These are phyloP conservation scores for Dendrocopos noguchii DNA, from an alignment of 2,113 vertebrate genomes.

Conservation along the genomic window DNA sequence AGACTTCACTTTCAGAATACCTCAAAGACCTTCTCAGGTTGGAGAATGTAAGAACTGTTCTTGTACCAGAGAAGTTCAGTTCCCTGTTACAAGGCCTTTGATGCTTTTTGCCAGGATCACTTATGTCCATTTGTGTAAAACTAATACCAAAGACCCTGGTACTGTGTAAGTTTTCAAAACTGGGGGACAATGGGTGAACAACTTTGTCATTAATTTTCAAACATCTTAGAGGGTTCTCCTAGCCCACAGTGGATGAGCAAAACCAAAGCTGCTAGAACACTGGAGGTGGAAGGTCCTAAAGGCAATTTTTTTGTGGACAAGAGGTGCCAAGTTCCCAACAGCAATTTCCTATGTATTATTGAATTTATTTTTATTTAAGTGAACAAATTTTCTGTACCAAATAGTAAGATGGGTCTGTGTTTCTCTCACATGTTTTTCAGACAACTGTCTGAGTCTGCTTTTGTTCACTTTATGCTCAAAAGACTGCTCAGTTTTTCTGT, in stretches of 20 bases:
- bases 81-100: neutral
- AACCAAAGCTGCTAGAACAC: neutral
- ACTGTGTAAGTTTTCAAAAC: neutral
- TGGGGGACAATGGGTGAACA: neutral
- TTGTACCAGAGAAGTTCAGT: no score
- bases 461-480: neutral
- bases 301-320: neutral
- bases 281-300: neutral
- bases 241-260: neutral
- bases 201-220: neutral
- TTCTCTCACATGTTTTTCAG: neutral
- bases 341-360: neutral
- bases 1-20: no score
- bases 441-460: neutral
- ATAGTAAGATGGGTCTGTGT: neutral
- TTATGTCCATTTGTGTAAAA: neutral
- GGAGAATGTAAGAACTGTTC: no score
- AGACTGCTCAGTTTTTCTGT: neutral
- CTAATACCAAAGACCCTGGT: neutral
- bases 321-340: neutral
- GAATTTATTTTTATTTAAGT: neutral
- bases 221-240: neutral
- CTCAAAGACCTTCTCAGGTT: no score
- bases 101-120: neutral
- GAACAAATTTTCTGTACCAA: neutral